These are phyloP conservation scores for Pterostichus niger DNA, from an alignment of 2,888 invertebrate genomes.

Conservation along the genomic window DNA sequence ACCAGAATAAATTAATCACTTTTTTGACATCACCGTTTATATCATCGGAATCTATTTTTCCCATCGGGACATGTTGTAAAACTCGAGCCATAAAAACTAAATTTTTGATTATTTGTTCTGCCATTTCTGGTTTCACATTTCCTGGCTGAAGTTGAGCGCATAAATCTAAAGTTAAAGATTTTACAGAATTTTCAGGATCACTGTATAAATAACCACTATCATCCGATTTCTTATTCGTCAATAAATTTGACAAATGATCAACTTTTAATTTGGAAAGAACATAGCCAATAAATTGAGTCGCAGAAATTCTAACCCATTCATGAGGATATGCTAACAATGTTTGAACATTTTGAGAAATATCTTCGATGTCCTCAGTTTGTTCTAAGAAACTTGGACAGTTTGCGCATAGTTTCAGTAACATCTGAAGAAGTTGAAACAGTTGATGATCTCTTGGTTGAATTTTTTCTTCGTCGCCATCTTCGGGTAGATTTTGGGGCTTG, in stretches of 20 bases:
- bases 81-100: conserved; percentile 85
- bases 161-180: conserved; percentile 86
- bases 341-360: conserved; percentile 84
- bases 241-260: conserved; percentile 79
- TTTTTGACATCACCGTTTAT: conserved; percentile 75
- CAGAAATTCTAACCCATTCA: conserved; percentile 90
- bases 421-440: conserved; percentile 86
- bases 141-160: conserved; percentile 86
- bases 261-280: conserved; percentile 84
- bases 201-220: conserved; percentile 78
- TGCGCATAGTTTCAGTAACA: conserved; percentile 84
- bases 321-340: conserved; percentile 89
- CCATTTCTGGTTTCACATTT: conserved; percentile 84
- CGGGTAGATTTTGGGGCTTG: conserved; percentile 73
- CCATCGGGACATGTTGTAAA: conserved; percentile 78
- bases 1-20: conserved; percentile 85
- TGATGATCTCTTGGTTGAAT: conserved; percentile 86
- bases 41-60: conserved; percentile 72
- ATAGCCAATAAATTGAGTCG: conserved; percentile 87
- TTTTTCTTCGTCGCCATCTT: conserved; percentile 77
- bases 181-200: conserved; percentile 82
- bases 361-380: conserved; percentile 79
- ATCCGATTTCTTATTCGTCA: conserved; percentile 73
- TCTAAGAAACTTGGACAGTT: conserved; percentile 82
- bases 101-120: conserved; percentile 87